phyloP scores from a whole-genome alignment of 2,888 invertebrate genomes.

The Synanthedon vespiformis region DNA sequence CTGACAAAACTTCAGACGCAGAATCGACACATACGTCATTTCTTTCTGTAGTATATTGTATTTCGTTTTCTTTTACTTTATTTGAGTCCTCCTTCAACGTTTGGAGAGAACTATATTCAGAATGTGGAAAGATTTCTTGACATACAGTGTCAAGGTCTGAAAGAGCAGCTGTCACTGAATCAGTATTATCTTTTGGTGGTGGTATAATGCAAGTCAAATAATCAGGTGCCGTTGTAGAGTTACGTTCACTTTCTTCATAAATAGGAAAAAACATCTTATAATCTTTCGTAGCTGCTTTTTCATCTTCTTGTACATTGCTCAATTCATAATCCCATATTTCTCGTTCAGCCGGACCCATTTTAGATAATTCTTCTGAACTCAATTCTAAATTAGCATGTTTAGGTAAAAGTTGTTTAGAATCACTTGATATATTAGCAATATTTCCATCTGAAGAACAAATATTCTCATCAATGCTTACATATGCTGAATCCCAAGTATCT shows the following conservation, averaged over 20 bases:
- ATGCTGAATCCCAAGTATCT: conserved; percentile 67
- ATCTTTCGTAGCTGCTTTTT: conserved; percentile 33
- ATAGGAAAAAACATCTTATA: conserved; percentile 43
- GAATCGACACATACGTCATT: conserved; percentile 52
- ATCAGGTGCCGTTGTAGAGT: conserved; percentile 34
- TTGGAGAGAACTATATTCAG: conserved; percentile 28
- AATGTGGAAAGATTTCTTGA: conserved; percentile 41
- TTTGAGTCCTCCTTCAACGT: conserved; percentile 21
- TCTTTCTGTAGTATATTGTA: conserved; percentile 19
- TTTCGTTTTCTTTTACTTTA: conserved; percentile 12
- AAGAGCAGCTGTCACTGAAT: conserved; percentile 55
- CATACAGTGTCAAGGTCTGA: conserved; percentile 56
- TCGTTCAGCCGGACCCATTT: conserved; percentile 60
- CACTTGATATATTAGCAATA: conserved; percentile 28
- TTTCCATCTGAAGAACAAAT: conserved; percentile 54
- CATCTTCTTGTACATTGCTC: conserved; percentile 29
- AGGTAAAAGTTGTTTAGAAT: conserved; percentile 30
- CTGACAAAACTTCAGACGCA: conserved; percentile 57
- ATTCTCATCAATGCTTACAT: conserved; percentile 65
- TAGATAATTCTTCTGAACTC: conserved; percentile 28
- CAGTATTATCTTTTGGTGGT: conserved; percentile 15
- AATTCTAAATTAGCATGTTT: conserved; percentile 20
- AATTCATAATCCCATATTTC: conserved; percentile 53
- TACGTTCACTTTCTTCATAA: conserved; percentile 54
- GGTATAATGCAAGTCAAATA: conserved; percentile 13